A percentile compares a stretch with the other conserved stretches of the same genome.
Conservation (phyloP, 2,888 invertebrate species). For the Callimorpha dominula region DNA sequence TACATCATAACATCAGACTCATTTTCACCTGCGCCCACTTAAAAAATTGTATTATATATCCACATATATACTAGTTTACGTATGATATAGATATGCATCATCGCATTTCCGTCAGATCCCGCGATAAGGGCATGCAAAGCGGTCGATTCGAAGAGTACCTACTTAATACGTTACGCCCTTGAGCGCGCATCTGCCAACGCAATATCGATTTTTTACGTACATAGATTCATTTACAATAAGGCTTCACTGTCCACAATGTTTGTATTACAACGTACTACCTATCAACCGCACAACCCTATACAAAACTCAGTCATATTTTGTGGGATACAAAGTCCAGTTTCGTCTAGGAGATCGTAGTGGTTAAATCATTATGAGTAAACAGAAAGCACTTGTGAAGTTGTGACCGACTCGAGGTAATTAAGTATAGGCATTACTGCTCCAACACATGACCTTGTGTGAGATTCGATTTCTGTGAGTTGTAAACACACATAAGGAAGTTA, state of each 20-base stretch:
- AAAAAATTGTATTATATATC: neutral
- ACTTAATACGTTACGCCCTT: slow-evolving; percentile 69
- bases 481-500: slow-evolving; percentile 15
- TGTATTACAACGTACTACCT: slow-evolving; percentile 53
- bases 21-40: slow-evolving; percentile 5
- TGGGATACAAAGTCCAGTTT: slow-evolving; percentile 41
- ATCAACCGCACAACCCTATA: slow-evolving; percentile 42
- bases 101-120: slow-evolving; percentile 8
- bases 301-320: slow-evolving; percentile 53
- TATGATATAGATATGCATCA: neutral
- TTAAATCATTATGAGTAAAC: slow-evolving; percentile 43
- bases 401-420: slow-evolving; percentile 69
- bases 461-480: slow-evolving; percentile 59
- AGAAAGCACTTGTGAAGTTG: slow-evolving; percentile 51
- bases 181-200: slow-evolving; percentile 77
- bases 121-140: slow-evolving; percentile 49
- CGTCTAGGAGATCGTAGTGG: neutral
- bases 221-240: slow-evolving; percentile 78
- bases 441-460: slow-evolving; percentile 66
- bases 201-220: slow-evolving; percentile 82
- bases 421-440: slow-evolving; percentile 63
- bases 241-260: slow-evolving; percentile 73
- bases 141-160: slow-evolving; percentile 51
- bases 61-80: neutral
- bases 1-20: neutral